Conservation (phyloP, 2,113 vertebrate species). For the Perccottus glenii region DNA sequence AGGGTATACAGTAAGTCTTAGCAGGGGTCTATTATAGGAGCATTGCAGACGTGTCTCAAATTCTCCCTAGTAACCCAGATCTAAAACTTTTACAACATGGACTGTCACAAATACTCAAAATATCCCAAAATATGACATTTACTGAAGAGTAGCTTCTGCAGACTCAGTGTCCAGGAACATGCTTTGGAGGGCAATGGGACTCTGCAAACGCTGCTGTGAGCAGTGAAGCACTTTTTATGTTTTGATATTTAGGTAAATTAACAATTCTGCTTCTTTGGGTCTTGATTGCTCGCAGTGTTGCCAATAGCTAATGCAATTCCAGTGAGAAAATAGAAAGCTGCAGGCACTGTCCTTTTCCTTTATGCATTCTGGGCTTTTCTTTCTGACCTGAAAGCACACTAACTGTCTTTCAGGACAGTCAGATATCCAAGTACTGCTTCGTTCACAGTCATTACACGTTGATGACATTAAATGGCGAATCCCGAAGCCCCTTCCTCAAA, state of each 20-base stretch:
- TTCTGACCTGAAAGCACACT: not conserved
- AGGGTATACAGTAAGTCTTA: no score
- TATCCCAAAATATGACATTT: no score
- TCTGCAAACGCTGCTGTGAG: not conserved
- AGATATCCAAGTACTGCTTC: not conserved
- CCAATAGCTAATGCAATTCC: not conserved
- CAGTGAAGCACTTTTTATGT: not conserved
- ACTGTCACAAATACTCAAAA: no score
- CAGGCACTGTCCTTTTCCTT: not conserved
- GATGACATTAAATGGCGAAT: no score
- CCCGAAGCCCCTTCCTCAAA: no score
- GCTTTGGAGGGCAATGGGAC: not conserved
- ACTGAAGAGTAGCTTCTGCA: no score
- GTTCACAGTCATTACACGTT: no score
- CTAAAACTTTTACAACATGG: no score
- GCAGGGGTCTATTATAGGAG: no score
- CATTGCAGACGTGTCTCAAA: no score
- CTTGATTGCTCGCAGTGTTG: not conserved
- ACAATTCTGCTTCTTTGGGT: not conserved
- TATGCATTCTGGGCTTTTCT: not conserved
- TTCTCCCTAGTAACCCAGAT: no score
- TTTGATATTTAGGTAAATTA: not conserved
- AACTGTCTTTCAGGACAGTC: no score
- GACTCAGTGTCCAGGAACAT: not conserved
- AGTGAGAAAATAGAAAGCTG: not conserved